These are phyloP conservation scores for Colletes gigas DNA, from an alignment of 1,140 invertebrate species.

Conservation along the genomic window DNA sequence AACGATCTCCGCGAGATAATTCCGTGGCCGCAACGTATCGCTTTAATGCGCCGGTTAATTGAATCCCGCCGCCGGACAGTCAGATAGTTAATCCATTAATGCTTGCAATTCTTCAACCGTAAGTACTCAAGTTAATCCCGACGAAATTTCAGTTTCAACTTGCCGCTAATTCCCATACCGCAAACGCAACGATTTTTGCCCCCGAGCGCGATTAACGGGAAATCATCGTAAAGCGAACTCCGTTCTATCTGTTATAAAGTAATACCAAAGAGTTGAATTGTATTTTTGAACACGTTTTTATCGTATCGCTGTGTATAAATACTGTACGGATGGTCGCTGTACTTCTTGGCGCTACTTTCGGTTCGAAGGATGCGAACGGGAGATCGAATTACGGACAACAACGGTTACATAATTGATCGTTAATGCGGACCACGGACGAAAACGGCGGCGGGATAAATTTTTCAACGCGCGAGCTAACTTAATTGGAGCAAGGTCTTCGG, in stretches of 20 bases:
- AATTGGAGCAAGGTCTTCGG: conserved; percentile 12
- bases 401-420: neutral
- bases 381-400: no score
- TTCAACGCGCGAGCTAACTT: conserved; percentile 2
- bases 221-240: no score
- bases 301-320: no score
- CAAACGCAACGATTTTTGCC: no score
- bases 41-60: conserved; percentile 13
- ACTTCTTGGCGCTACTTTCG: no score
- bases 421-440: neutral
- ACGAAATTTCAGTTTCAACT: neutral
- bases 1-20: conserved; percentile 6
- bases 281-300: no score
- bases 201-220: no score
- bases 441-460: neutral
- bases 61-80: neutral
- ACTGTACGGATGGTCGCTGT: no score
- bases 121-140: neutral
- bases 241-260: no score
- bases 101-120: neutral
- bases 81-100: neutral
- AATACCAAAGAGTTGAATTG: no score
- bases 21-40: neutral
- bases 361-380: no score
- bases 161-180: no score